These are phyloP conservation scores for Ephestia elutella DNA, from an alignment of 1,140 invertebrate genomes.

Conservation along the genomic window DNA sequence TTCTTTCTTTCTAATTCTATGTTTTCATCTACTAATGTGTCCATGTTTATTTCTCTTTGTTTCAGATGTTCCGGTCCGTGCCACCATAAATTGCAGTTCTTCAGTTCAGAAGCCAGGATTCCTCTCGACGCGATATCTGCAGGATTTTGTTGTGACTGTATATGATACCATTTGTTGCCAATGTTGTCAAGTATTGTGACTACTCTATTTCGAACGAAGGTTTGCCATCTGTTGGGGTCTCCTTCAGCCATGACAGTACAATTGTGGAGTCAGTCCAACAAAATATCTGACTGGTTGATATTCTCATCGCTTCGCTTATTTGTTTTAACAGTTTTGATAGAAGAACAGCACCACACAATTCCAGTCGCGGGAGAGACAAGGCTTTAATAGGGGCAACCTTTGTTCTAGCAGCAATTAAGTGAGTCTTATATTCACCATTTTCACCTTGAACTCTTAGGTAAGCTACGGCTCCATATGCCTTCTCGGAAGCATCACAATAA, in stretches of 20 bases:
- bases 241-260: constrained; percentile 6
- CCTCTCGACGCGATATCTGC: constrained; percentile 58
- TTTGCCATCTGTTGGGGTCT: constrained; percentile 7
- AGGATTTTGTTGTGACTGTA: constrained; percentile 43
- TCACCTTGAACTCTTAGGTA: constrained; percentile 20
- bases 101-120: constrained; percentile 20
- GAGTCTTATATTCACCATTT: constrained; percentile 10
- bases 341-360: constrained; percentile 6
- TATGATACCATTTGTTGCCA: constrained; percentile 9
- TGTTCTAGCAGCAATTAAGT: constrained; percentile 16
- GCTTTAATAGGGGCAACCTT: constrained; percentile 46
- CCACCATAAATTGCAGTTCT: constrained; percentile 37
- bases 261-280: constrained; percentile 18
- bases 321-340: constrained; percentile 14
- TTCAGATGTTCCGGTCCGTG: constrained; percentile 35
- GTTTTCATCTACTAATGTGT: background rate
- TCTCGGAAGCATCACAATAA: constrained; percentile 33
- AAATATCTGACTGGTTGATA: constrained; percentile 5
- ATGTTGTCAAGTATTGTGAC: background rate
- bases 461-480: constrained; percentile 30
- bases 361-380: constrained; percentile 34
- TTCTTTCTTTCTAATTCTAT: background rate
- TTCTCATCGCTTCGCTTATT: constrained; percentile 5
- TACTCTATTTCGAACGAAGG: constrained; percentile 1
- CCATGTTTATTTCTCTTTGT: constrained; percentile 2